Evolutionary conservation across 2,113 vertebrate species (phyloP).

Genomic region (Leiothrix lutea): DNA sequence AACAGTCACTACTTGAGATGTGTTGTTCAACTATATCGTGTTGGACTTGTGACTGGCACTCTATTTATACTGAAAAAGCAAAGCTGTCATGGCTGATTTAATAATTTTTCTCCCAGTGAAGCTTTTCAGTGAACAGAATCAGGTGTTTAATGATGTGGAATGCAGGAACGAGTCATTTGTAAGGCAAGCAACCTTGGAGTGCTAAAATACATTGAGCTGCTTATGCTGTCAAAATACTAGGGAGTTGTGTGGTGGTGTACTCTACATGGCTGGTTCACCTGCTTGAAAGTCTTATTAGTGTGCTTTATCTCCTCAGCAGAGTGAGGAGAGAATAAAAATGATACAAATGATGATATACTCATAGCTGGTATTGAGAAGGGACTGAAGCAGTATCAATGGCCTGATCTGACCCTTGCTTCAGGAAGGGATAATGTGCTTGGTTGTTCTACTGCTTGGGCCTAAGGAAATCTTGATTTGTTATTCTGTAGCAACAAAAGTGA

Average conservation of each 20-base stretch:
- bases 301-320: background rate
- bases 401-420: background rate
- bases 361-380: background rate
- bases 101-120: background rate
- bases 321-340: background rate
- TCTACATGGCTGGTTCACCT: background rate
- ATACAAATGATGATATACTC: background rate
- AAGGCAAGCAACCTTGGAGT: background rate
- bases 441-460: background rate
- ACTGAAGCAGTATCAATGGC: background rate
- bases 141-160: background rate
- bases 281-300: background rate
- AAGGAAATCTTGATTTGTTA: background rate
- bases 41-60: background rate
- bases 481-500: background rate
- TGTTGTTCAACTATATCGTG: background rate
- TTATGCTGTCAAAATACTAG: background rate
- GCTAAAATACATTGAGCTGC: background rate
- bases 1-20: background rate
- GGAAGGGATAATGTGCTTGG: background rate
- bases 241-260: background rate
- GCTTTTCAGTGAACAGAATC: background rate
- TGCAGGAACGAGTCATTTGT: background rate
- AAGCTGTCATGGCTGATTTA: background rate
- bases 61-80: background rate